Conservation (phyloP, 2,888 invertebrate species). For the Lepidochitona cinerea region DNA sequence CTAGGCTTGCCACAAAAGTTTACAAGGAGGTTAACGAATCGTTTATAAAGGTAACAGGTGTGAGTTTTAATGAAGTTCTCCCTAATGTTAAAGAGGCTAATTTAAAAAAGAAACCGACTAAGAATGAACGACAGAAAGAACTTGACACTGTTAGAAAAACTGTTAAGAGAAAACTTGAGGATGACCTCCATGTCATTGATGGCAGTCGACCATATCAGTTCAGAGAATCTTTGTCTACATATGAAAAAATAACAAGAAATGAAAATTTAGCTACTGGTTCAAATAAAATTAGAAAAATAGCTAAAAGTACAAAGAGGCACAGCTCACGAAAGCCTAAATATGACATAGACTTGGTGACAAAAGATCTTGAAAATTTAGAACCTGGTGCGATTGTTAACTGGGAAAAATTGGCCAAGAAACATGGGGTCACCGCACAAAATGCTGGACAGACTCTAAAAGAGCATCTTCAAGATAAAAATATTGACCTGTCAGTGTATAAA, state of each 20-base stretch:
- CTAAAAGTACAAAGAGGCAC: not conserved
- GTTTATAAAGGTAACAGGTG: not conserved
- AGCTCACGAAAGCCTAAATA: not conserved
- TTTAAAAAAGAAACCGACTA: not conserved
- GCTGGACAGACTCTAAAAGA: not conserved
- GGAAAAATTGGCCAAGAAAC: not conserved
- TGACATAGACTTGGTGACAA: not conserved
- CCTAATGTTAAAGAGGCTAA: not conserved
- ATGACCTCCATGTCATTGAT: not conserved
- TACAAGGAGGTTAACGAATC: not conserved
- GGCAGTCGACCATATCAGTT: not conserved
- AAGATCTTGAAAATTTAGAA: too few relatives aligned
- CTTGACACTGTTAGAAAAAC: too few relatives aligned
- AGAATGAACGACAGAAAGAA: not conserved
- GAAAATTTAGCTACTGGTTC: not conserved
- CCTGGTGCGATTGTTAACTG: not conserved
- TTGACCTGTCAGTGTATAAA: not conserved
- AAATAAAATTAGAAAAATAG: not conserved
- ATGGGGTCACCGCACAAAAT: not conserved
- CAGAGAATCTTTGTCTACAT: not conserved
- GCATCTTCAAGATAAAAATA: not conserved
- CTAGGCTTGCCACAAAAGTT: not conserved
- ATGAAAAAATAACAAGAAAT: not conserved
- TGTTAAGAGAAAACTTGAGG: not conserved
- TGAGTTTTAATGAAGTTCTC: not conserved